phyloP scores from a whole-genome alignment of 30 jellyfish, hydroid and myxozoan species.

The Nemopilema nomurai region DNA sequence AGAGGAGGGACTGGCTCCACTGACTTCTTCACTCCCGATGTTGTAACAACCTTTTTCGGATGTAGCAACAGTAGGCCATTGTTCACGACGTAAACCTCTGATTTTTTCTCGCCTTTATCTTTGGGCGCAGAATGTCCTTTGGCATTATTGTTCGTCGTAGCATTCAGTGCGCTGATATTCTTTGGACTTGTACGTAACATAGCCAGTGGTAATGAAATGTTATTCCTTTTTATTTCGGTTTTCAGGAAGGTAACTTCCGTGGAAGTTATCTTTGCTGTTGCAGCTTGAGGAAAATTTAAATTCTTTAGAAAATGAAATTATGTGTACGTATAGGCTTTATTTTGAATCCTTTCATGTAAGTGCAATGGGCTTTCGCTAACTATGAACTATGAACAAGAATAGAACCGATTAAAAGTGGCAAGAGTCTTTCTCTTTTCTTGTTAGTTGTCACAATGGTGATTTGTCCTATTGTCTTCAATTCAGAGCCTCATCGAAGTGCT shows the following conservation, averaged over 20 bases:
- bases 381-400: not conserved
- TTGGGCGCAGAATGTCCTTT: not conserved
- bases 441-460: no score
- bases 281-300: not conserved
- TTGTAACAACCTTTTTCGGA: slow-evolving; percentile 47
- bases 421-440: not conserved
- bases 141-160: not conserved
- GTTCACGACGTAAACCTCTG: slow-evolving; percentile 65
- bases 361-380: not conserved
- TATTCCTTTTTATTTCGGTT: slow-evolving; percentile 44
- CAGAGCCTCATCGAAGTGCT: no score
- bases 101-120: slow-evolving; percentile 40
- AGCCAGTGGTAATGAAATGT: slow-evolving; percentile 18
- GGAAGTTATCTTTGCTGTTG: not conserved
- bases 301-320: no score
- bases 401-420: not conserved
- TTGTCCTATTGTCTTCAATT: no score
- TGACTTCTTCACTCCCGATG: slow-evolving; percentile 53
- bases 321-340: not conserved
- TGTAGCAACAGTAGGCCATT: slow-evolving; percentile 62
- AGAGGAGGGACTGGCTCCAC: slow-evolving; percentile 49
- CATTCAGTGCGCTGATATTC: not conserved
- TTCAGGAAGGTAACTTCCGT: slow-evolving; percentile 40
- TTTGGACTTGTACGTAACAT: not conserved
- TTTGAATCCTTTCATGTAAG: no score